Evolutionary conservation across 2,113 vertebrate genomes (phyloP).

Genomic region (Cheirogaleus medius): DNA sequence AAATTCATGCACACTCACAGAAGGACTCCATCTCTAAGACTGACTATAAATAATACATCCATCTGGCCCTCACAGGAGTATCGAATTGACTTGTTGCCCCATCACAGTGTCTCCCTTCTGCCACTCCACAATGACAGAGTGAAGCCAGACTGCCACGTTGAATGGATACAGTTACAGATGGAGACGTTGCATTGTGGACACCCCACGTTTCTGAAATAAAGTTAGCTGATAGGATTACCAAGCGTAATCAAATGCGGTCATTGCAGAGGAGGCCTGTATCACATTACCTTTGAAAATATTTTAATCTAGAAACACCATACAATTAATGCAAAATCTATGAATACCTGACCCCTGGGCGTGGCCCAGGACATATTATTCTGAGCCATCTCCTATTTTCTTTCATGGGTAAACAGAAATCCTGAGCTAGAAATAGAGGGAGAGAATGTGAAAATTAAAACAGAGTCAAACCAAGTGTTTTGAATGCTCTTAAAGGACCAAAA

Average conservation of each 20-base stretch:
- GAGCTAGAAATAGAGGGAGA: slow-evolving; percentile 17
- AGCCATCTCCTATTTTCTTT: neutral
- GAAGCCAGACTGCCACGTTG: neutral
- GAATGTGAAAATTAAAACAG: slow-evolving; percentile 41
- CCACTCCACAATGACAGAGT: slow-evolving; percentile 4
- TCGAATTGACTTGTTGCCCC: slow-evolving; percentile 12
- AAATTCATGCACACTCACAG: neutral
- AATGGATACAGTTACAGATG: slow-evolving; percentile 65
- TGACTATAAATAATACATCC: slow-evolving; percentile 55
- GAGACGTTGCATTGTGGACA: neutral
- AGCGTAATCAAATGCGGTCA: slow-evolving; percentile 35
- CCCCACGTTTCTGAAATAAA: slow-evolving; percentile 43
- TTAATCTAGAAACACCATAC: slow-evolving; percentile 50
- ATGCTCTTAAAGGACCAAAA: neutral
- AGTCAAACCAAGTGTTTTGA: neutral
- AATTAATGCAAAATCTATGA: slow-evolving; percentile 31
- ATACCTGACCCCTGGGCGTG: slow-evolving; percentile 11
- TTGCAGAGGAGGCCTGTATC: neutral
- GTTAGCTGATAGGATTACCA: slow-evolving; percentile 44
- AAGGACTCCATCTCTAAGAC: neutral
- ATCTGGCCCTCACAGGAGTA: neutral
- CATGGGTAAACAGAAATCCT: neutral
- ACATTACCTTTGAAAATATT: slow-evolving; percentile 51
- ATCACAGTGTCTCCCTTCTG: slow-evolving; percentile 58
- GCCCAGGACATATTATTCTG: neutral